phyloP scores from a whole-genome alignment of 2,113 vertebrate genomes.

The Melanotaenia duboulayi region DNA sequence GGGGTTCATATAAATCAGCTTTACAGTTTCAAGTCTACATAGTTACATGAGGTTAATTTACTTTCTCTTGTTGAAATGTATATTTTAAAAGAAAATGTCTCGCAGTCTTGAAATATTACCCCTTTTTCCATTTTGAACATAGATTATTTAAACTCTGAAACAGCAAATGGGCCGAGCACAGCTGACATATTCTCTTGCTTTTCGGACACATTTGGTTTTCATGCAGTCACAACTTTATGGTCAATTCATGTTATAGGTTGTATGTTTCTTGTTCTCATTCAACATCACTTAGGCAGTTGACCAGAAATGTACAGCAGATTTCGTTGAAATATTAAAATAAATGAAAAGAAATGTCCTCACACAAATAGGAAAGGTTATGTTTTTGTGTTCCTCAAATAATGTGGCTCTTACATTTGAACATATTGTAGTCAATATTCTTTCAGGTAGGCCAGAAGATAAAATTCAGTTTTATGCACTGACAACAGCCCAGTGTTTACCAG shows the following conservation, averaged over 20 bases:
- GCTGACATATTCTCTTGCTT: constrained; percentile 6
- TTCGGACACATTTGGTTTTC: constrained; percentile 33
- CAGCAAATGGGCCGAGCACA: not conserved
- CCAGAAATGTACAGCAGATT: constrained; percentile 29
- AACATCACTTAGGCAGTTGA: constrained; percentile 60
- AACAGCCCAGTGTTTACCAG: constrained; percentile 26
- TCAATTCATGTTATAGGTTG: constrained; percentile 17
- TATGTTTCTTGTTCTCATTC: constrained; percentile 39
- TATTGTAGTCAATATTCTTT: not conserved
- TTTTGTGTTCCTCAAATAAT: constrained; percentile 15
- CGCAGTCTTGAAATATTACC: not conserved
- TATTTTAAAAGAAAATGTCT: not conserved
- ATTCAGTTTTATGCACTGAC: constrained; percentile 16
- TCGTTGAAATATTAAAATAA: constrained; percentile 16
- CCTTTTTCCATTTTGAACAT: not conserved
- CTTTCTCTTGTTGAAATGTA: constrained; percentile 1
- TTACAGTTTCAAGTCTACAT: constrained; percentile 5
- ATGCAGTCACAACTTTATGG: constrained; percentile 31
- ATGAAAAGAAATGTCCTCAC: constrained; percentile 6
- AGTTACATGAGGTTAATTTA: constrained; percentile 6
- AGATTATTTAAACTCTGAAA: not conserved
- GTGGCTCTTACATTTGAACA: not conserved
- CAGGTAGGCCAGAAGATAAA: constrained; percentile 11
- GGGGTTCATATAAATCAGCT: constrained; percentile 16
- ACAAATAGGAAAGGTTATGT: constrained; percentile 6